phyloP scores from a whole-genome alignment of 2,888 invertebrate species.

The Horisme vitalbata region DNA sequence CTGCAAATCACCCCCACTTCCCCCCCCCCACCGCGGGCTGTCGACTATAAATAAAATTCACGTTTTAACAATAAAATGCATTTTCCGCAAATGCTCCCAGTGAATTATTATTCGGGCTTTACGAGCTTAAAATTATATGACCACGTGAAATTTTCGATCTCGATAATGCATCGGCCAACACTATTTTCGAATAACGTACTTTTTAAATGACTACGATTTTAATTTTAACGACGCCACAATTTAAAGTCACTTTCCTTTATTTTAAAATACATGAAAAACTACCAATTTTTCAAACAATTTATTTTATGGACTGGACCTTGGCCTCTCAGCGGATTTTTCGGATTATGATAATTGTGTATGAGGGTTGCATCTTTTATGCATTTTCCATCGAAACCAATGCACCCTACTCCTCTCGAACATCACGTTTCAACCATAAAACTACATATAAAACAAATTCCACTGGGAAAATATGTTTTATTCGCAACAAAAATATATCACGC shows the following conservation, averaged over 20 bases:
- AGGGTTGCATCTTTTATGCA: conserved; percentile 60
- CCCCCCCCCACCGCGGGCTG: conserved; percentile 64
- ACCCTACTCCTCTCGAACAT: conserved; percentile 50
- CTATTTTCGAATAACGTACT: conserved; percentile 56
- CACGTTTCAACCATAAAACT: conserved; percentile 75
- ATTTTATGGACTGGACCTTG: conserved; percentile 1
- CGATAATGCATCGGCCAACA: conserved; percentile 74
- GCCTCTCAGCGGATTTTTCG: no score
- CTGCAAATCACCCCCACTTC: conserved; percentile 74
- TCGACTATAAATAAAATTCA: conserved; percentile 83
- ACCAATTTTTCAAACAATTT: not conserved
- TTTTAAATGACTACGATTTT: conserved; percentile 42
- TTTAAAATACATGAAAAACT: not conserved
- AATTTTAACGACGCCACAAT: conserved; percentile 36
- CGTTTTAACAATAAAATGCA: conserved; percentile 84
- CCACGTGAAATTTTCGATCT: conserved; percentile 81
- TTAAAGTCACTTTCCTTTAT: conserved; percentile 6
- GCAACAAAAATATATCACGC: conserved; percentile 80
- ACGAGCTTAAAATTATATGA: conserved; percentile 83
- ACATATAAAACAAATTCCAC: conserved; percentile 77
- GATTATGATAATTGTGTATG: conserved; percentile 24
- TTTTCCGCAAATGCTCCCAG: conserved; percentile 82
- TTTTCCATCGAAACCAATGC: conserved; percentile 51
- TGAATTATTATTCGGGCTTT: conserved; percentile 80
- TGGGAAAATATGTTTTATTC: conserved; percentile 78